Percentiles rank a stretch among this genome's conserved stretches.
Conservation (phyloP, 2,113 vertebrate species). For the Phylloscopus trochiloides region DNA sequence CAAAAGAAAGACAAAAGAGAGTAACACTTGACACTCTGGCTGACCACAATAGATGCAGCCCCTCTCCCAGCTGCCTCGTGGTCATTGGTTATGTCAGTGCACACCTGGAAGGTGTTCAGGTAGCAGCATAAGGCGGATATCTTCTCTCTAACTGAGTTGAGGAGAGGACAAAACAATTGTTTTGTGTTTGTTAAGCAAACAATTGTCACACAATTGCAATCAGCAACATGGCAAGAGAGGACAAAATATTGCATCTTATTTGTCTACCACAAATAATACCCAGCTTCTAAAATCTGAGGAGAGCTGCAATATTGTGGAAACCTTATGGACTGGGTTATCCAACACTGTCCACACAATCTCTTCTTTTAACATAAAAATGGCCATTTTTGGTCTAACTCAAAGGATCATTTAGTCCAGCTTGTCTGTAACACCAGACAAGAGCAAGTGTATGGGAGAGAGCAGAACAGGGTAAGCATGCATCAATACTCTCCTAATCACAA, state of each 20-base stretch:
- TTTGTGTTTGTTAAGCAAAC: background rate
- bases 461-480: background rate
- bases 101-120: background rate
- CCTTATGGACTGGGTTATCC: background rate
- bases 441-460: background rate
- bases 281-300: background rate
- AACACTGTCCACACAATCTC: background rate
- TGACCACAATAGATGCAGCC: background rate
- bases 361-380: background rate
- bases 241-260: background rate
- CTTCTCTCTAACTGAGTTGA: background rate
- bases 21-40: background rate
- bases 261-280: background rate
- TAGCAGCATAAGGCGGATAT: background rate
- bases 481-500: background rate
- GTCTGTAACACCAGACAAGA: background rate
- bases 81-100: background rate
- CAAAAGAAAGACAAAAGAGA: background rate
- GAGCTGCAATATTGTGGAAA: background rate
- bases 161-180: background rate
- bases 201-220: background rate
- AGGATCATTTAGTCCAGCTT: background rate
- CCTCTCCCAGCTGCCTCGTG: background rate
- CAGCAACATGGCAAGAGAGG: background rate
- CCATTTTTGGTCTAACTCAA: background rate